Evolutionary conservation across 1,140 invertebrate species (phyloP), one percentile per base, ranked within the genome.

Genomic region (Coboldia fuscipes): DNA sequence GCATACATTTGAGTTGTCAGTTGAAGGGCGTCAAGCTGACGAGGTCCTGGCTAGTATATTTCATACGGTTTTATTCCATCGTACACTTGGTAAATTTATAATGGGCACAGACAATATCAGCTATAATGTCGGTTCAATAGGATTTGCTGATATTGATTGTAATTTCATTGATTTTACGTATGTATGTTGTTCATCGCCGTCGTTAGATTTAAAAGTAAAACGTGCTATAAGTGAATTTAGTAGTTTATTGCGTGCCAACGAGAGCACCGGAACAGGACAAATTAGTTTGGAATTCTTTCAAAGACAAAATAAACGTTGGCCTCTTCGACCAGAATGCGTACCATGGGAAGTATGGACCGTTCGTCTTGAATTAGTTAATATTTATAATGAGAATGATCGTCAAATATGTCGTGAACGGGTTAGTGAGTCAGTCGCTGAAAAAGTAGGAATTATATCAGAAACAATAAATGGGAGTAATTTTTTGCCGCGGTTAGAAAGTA

Each of bases 271-370:
- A 6, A 65, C 69, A 3, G 81, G 81, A 2, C 79, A 93, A 56
- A 94, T 97, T 42, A 85, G 81, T 21, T 61, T 97, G 30, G 89
- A 96, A 57, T 96, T 97, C 62, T 94, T 85, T 60, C 83, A 92
- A 50, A 85, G 78, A 50, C 86, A 84, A 48, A 77, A 78, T 45
- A 73, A 72, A 31, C 69, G 78, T 30, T 94, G 88, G 85, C 72
- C 76, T 6, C 88, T 93, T 45, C 69, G 75, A 36, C 63, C 74
- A 6, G 88, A 94, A 48, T 82, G 76, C 47, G 84, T 89, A 45
- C 85, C 90, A 0, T 97, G 92, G 92, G 92, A 97, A 53, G 83
- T 96, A 10, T 97, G 90, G 92, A 93, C 85, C 15, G 68, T 97
- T 1, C 74, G 82, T 39, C 62, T 94, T 20, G 84, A 93, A 50